A percentile compares a stretch with the other conserved stretches of the same genome.
Evolutionary conservation across 2,888 invertebrate species (phyloP).

Genomic region (Eugnorisma glareosa): DNA sequence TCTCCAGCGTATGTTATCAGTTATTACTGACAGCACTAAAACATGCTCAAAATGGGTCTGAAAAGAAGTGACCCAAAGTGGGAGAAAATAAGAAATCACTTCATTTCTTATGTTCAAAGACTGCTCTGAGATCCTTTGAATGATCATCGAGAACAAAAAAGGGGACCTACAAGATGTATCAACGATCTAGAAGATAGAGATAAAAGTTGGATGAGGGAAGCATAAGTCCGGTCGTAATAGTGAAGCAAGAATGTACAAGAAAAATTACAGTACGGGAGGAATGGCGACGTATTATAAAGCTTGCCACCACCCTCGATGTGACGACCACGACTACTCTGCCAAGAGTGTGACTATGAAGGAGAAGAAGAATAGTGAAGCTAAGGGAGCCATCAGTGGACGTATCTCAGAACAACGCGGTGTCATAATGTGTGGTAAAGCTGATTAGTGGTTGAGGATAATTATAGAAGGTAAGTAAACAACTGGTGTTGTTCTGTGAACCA

Average conservation of each 20-base stretch:
- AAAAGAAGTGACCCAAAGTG: neutral
- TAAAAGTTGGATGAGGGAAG: neutral
- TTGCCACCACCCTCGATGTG: too few relatives aligned
- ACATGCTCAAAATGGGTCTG: neutral
- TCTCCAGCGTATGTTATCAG: neutral
- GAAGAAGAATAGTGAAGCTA: neutral
- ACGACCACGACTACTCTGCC: too few relatives aligned
- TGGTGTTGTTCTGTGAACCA: too few relatives aligned
- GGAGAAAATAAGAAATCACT: too few relatives aligned
- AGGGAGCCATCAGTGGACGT: neutral
- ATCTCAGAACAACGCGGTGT: neutral
- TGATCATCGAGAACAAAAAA: neutral
- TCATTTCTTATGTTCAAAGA: neutral
- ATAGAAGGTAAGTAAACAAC: too few relatives aligned
- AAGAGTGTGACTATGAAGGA: too few relatives aligned
- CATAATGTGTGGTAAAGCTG: neutral
- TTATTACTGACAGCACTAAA: neutral
- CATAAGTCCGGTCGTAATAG: neutral
- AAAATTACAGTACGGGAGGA: too few relatives aligned
- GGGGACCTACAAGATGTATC: neutral
- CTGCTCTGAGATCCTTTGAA: neutral
- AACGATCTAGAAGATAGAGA: neutral
- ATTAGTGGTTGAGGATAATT: neutral
- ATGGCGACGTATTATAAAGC: too few relatives aligned
- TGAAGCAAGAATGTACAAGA: too few relatives aligned